Evolutionary conservation across 1,140 invertebrate species (phyloP), one percentile per base, ranked within the genome.

Genomic region (Drosophila trapezifrons): DNA sequence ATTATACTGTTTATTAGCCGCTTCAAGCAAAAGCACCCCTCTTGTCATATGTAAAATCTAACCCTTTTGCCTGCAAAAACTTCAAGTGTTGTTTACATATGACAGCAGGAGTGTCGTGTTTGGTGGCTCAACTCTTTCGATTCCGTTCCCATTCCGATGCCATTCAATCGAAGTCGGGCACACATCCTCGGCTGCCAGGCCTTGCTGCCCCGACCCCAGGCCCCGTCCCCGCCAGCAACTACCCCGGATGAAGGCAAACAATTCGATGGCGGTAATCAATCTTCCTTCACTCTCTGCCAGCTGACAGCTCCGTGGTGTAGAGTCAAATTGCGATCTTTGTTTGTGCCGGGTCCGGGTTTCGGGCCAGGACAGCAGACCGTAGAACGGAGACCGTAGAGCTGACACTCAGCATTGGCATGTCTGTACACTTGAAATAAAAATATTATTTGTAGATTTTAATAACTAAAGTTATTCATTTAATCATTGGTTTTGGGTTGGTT

Each of bases 261-360:
- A 81, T 91, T 91, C 80, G 90, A 91, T 91, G 90, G 90, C 91
- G 85, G 91, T 92, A 91, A 92, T 92, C 91, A 92, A 92, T 92
- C 91, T 92, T 92, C 89, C 86, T 92, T 87, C 79, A 90, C 84
- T 86, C 90, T 78, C 73, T 79, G 74, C 75, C 66, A 85, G 86
- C 66, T 92, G 91, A 92, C 91, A 92, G 91, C 91, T 91, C 63
- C 81, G 90, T 85, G 83, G 87, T 91, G 90, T 90, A 89, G 90
- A 91, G 90, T 90, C 83, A 91, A 91, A 91, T 91, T 91, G 87
- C 84, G 87, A 90, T 90, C 84, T 89, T 89, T 89, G 84, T 89
- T 89, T 89, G 84, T 84, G 64, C 80, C 83, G 65, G 75, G 63
- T 64, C 73, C 45, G 73, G 55, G 79, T 78, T 64, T 45, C 47